These are phyloP conservation scores for Moxostoma hubbsi DNA, from an alignment of 2,797 vertebrate species.

Conservation along the genomic window DNA sequence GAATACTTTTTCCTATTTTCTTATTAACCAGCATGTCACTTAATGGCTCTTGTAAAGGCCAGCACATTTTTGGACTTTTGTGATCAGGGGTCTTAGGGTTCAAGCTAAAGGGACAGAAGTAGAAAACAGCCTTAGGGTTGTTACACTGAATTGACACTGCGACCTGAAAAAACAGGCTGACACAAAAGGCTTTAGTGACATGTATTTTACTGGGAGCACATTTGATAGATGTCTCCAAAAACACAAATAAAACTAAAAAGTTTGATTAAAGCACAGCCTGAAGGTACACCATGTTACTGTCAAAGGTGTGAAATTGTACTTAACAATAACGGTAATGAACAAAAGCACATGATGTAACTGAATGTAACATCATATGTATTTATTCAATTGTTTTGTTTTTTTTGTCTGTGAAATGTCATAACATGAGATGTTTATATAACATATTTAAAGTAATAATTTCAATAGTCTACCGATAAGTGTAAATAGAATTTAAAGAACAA, in stretches of 20 bases:
- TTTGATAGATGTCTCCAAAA: constrained; percentile 10
- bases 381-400: too few species aligned
- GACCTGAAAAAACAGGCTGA: constrained; percentile 36
- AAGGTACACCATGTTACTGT: constrained; percentile 44
- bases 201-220: constrained; percentile 10
- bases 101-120: background rate
- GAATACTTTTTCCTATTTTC: too few species aligned
- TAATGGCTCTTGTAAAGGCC: background rate
- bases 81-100: background rate
- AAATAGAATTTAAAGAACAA: too few species aligned
- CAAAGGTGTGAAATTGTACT: constrained; percentile 44
- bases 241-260: constrained; percentile 9
- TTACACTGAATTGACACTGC: background rate
- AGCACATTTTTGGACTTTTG: too few species aligned
- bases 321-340: constrained; percentile 70
- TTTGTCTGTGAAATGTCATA: too few species aligned
- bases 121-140: background rate
- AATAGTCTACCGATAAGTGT: too few species aligned
- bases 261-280: constrained; percentile 65
- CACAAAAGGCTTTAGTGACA: constrained; percentile 1
- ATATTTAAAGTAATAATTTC: too few species aligned
- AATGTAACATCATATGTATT: too few species aligned
- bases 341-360: constrained; percentile 58
- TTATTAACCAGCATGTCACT: background rate
- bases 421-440: too few species aligned